Evolutionary conservation across 2,113 vertebrate species (phyloP).

Genomic region (Scomber scombrus): DNA sequence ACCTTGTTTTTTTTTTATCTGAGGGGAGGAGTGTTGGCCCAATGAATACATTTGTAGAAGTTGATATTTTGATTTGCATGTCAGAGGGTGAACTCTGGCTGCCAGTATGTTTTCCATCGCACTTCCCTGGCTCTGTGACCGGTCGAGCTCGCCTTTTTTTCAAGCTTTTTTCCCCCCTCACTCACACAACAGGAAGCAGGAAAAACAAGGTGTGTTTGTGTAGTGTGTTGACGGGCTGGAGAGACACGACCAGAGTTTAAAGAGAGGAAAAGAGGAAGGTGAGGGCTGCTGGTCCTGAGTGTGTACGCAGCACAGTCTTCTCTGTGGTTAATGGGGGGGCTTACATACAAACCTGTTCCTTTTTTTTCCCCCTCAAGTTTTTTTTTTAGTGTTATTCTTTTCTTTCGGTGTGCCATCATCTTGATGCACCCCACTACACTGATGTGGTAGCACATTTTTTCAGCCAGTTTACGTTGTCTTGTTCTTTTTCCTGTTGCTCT

Average conservation of each 20-base stretch:
- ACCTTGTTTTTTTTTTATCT: slow-evolving; percentile 32
- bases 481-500: slow-evolving; percentile 77
- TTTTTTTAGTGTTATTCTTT: not conserved
- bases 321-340: slow-evolving; percentile 11
- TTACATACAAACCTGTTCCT: not conserved
- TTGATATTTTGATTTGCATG: slow-evolving; percentile 66
- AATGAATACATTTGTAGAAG: slow-evolving; percentile 55
- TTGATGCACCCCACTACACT: slow-evolving; percentile 9
- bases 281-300: slow-evolving; percentile 53
- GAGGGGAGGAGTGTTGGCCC: slow-evolving; percentile 49
- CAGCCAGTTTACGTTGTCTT: slow-evolving; percentile 54
- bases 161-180: not conserved
- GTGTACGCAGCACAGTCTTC: slow-evolving; percentile 14
- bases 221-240: slow-evolving; percentile 55
- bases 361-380: slow-evolving; percentile 14
- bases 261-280: slow-evolving; percentile 54
- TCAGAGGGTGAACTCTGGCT: slow-evolving; percentile 23
- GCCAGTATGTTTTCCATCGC: slow-evolving; percentile 25
- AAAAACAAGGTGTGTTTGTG: slow-evolving; percentile 71
- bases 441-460: slow-evolving; percentile 50
- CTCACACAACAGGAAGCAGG: slow-evolving; percentile 69
- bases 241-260: slow-evolving; percentile 41
- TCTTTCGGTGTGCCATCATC: not conserved
- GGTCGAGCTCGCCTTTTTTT: slow-evolving; percentile 47
- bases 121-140: slow-evolving; percentile 7